phyloP scores from a whole-genome alignment of 2,797 vertebrate genomes.

The Rhyacichthys aspro region DNA sequence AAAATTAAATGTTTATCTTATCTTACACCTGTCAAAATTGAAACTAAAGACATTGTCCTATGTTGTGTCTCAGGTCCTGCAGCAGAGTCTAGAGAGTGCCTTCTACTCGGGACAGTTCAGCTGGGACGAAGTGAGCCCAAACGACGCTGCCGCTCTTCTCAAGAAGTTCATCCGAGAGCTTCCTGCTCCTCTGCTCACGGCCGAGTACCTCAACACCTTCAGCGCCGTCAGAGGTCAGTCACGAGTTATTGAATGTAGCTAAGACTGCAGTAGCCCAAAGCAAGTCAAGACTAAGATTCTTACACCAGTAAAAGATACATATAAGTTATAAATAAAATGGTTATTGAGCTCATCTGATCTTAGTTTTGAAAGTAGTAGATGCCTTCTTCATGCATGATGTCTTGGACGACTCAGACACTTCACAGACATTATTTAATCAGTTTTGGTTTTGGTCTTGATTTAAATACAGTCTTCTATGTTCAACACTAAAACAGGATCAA shows the following conservation, averaged over 20 bases:
- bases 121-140: conserved; percentile 91
- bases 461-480: not conserved
- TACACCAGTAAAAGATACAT: too few species aligned
- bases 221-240: conserved; percentile 79
- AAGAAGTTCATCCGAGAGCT: conserved; percentile 93
- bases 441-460: too few species aligned
- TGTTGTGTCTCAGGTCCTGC: conserved; percentile 74
- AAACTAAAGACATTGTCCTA: not conserved
- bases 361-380: too few species aligned
- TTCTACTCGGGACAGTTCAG: conserved; percentile 84
- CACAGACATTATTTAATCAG: too few species aligned
- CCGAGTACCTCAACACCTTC: conserved; percentile 91
- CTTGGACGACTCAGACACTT: too few species aligned
- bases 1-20: too few species aligned
- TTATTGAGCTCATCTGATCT: too few species aligned
- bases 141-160: conserved; percentile 87
- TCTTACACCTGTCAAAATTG: too few species aligned
- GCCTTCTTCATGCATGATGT: too few species aligned
- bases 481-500: not conserved
- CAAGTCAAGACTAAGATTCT: too few species aligned
- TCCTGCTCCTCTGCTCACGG: conserved; percentile 86
- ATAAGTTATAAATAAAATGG: too few species aligned
- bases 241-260: not conserved
- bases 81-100: conserved; percentile 85
- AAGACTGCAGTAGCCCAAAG: too few species aligned